Percentiles rank a stretch among this genome's conserved stretches.
Evolutionary conservation across 2,888 invertebrate genomes (phyloP).

Genomic region (Rosalia funebris): DNA sequence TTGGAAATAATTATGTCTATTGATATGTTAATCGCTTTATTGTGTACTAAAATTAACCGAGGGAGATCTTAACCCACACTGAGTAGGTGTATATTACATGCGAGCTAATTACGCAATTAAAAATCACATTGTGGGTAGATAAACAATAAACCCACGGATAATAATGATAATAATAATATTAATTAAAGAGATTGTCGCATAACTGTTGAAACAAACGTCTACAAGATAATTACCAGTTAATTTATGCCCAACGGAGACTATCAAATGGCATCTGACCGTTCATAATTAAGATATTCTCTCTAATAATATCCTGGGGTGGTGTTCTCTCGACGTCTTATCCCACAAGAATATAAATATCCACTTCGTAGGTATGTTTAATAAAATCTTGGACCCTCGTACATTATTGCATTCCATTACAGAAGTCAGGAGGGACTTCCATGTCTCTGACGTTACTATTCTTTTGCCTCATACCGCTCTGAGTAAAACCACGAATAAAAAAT

Average conservation of each 20-base stretch:
- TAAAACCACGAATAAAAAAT: not conserved
- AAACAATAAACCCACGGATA: too few relatives aligned
- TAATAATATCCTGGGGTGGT: constrained; percentile 16
- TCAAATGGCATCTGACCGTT: not conserved
- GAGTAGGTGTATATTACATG: too few relatives aligned
- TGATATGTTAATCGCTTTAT: too few relatives aligned
- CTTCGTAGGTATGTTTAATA: constrained; percentile 25
- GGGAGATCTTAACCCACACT: too few relatives aligned
- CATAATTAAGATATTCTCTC: constrained; percentile 16
- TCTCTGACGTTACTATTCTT: not conserved
- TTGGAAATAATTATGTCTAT: too few relatives aligned
- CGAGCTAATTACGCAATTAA: too few relatives aligned
- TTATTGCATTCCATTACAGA: constrained; percentile 27
- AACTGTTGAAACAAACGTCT: not conserved
- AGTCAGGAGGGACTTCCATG: constrained; percentile 2
- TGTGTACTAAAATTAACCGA: too few relatives aligned
- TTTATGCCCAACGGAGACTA: constrained; percentile 7
- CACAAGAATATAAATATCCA: constrained; percentile 23
- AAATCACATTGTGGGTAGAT: too few relatives aligned
- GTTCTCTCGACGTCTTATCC: constrained; percentile 3
- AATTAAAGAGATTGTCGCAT: not conserved
- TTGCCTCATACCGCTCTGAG: not conserved
- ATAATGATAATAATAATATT: too few relatives aligned
- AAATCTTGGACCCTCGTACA: constrained; percentile 19
- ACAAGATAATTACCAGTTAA: constrained; percentile 10